Evolutionary conservation across 2,113 vertebrate species (phyloP).

Genomic region (Microtus oregoni): DNA sequence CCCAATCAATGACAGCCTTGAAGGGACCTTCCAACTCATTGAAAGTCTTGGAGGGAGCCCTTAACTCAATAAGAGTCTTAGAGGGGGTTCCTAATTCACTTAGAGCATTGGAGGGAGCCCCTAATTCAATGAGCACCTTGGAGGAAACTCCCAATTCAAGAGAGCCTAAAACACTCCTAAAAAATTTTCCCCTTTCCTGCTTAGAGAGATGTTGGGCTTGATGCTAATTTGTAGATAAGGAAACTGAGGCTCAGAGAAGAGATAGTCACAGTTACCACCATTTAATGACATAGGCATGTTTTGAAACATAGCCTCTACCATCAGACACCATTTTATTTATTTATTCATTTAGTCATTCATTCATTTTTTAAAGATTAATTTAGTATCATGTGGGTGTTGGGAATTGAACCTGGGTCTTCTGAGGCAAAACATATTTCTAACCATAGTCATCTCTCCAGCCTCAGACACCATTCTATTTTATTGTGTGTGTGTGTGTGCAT

Average conservation of each 20-base stretch:
- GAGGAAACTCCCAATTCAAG: background rate
- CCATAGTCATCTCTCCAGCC: background rate
- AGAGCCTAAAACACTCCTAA: accelerated
- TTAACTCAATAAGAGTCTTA: too few species aligned
- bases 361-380: background rate
- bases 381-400: background rate
- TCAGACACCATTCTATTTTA: background rate
- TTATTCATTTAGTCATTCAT: background rate
- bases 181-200: too few species aligned
- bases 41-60: too few species aligned
- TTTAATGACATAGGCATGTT: background rate
- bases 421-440: too few species aligned
- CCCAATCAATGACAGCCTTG: too few species aligned
- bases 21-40: too few species aligned
- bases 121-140: background rate
- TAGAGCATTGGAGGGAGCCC: background rate
- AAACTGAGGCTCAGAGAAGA: background rate
- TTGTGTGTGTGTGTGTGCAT: too few species aligned
- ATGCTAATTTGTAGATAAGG: background rate
- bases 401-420: background rate
- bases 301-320: background rate
- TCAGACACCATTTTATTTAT: background rate
- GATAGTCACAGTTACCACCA: background rate
- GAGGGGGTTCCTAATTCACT: too few species aligned
- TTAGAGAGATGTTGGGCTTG: accelerated